These are phyloP conservation scores for Oasisia sp. DNA, from an alignment of 2,888 invertebrate genomes.

Conservation along the genomic window DNA sequence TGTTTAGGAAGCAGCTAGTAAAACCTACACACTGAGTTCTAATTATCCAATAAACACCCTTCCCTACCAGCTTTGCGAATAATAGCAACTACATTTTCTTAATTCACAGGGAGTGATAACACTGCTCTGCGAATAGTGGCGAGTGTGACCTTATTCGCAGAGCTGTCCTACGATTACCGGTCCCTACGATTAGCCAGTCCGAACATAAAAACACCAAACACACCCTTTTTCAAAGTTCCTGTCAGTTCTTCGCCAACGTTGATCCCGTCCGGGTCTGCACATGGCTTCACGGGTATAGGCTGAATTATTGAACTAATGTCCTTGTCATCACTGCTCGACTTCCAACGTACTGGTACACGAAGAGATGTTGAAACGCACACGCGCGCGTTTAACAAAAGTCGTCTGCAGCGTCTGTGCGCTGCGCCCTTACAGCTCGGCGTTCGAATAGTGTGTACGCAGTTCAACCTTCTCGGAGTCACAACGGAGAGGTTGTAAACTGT, in stretches of 20 bases:
- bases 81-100: no score
- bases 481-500: neutral
- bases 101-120: no score
- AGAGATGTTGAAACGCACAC: neutral
- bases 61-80: no score
- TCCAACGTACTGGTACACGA: neutral
- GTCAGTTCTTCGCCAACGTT: constrained; percentile 89
- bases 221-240: constrained; percentile 78
- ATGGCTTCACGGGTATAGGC: constrained; percentile 45
- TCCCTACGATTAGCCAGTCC: no score
- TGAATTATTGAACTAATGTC: constrained; percentile 48
- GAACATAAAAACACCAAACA: neutral
- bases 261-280: constrained; percentile 70
- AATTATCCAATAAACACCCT: no score
- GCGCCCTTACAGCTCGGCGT: neutral
- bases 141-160: no score
- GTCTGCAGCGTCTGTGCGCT: neutral
- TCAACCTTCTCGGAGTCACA: constrained; percentile 11
- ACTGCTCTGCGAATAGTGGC: no score
- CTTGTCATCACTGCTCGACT: constrained; percentile 27
- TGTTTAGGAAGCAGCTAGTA: no score
- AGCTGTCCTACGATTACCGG: no score
- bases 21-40: no score
- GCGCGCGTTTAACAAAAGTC: neutral
- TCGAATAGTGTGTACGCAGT: constrained; percentile 8